Base-by-base conservation (phyloP, 2,888 invertebrate genomes). In the Tubiluchus corallicola region DNA sequence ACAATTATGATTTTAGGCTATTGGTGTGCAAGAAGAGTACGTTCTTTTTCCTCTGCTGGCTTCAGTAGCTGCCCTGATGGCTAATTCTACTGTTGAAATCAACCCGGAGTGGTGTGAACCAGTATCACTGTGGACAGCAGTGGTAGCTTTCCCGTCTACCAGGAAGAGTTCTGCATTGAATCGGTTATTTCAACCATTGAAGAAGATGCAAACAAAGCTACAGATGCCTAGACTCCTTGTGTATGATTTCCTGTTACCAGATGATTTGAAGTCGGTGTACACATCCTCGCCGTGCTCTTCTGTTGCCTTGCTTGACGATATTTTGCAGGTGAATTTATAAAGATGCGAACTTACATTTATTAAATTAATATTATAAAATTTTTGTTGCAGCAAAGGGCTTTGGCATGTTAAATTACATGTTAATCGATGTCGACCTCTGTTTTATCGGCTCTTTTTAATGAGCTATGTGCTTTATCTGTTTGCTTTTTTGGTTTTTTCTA, bases 241-340 rank as follows among this genome's bases (percentile, higher is more conserved):
- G 29, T n/a, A n/a, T n/a, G 29, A 29, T n/a, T 29, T 29, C 29
- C 29, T 29, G 29, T n/a, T 29, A n/a, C 29, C 29, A n/a, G 29
- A 29, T n/a, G 29, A 29, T 9, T n/a, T 29, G 29, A n/a, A 29
- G 29, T 9, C n/a, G 9, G 29, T 29, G 9, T 29, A 29, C 29
- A 9, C 9, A 9, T 9, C 29, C n/a, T 9, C 29, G 29, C n/a
- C 29, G 9, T 9, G n/a, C 29, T 29, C n/a, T n/a, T 29, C 29
- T 9, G 9, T 29, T 9, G 29, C 9, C 29, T n/a, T 29, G 9
- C n/a, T 29, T n/a, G 29, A 29, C 9, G 29, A 29, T n/a, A n/a
- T 29, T n/a, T 29, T 9, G 9, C 9, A 29, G 29, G 29, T 29
- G 29, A n/a, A n/a, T n/a, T n/a, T n/a, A n/a, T n/a, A n/a, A n/a